Base-by-base conservation (phyloP, 2,113 vertebrate species). In the Bufo bufo region DNA sequence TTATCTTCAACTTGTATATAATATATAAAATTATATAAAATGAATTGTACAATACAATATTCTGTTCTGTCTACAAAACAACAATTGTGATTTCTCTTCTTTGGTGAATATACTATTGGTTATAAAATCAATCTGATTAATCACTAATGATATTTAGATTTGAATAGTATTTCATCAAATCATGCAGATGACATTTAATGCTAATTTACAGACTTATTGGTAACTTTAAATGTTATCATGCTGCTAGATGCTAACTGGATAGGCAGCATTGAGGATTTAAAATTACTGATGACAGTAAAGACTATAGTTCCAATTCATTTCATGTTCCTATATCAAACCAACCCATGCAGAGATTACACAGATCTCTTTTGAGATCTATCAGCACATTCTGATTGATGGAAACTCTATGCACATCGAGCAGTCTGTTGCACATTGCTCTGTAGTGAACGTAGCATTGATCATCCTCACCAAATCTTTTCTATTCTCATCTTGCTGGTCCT, bases 241-340 rank as follows among this genome's bases (percentile, higher is more conserved):
- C 71, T 75, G 47, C 43, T 8, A 47, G 72, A 50, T 45, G 6
- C 47, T 75, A 17, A 75, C 20, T 50, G 17, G 17, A 20, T 75
- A 75, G 72, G 47, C 47, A 75, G 72, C 17, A 19, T 17, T 0
- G 17, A 75, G 43, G 71, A 75, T 49, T 17, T 6, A 75, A 50
- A 75, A 75, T 50, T 49, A 49, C 49, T 49, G 47, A 75, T 75
- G 45, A 50, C 47, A 50, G 47, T 5, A 75, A 75, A 10, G 72
- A 20, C 47, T 75, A 47, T 8, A 11, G 17, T 75, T 14, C 43
- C 5, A 16, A 75, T 75, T 75, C 45, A 20, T 75, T 75, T 50
- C 20, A 20, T 75, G 72, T 75, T 75, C 72, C 49, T 47, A 50
- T 49, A 75, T 75, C 43, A 75, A 75, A 75, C 16, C 45, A 75